Percentiles rank a stretch among this genome's conserved stretches.
Evolutionary conservation across 92 coral and sea anemone species (phyloP).

Genomic region (Zoanthus sansibaricus): DNA sequence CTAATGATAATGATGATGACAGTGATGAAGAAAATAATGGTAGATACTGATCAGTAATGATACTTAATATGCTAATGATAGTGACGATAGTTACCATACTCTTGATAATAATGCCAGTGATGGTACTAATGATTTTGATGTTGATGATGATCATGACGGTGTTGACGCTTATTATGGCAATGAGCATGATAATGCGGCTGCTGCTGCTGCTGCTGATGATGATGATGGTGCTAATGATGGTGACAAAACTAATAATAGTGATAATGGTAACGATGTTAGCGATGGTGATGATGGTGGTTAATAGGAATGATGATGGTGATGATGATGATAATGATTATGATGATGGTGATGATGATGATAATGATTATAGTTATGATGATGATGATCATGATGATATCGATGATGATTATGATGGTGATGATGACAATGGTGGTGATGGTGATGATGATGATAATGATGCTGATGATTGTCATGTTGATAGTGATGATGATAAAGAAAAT

Average conservation of each 20-base stretch:
- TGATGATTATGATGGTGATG: neutral
- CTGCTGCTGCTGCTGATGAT: neutral
- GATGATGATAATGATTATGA: neutral
- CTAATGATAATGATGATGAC: neutral
- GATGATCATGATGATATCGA: neutral
- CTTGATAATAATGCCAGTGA: neutral
- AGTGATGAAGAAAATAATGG: too few relatives aligned
- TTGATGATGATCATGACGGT: neutral
- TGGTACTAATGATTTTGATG: neutral
- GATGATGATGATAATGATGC: neutral
- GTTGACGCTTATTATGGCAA: neutral
- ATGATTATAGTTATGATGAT: neutral
- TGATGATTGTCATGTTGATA: neutral
- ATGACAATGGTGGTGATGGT: neutral
- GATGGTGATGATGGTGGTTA: neutral
- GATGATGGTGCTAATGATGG: neutral
- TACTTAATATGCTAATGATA: neutral
- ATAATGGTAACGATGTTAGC: neutral
- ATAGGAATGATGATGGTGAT: too few relatives aligned
- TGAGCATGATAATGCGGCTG: neutral
- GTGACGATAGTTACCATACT: neutral
- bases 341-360: neutral
- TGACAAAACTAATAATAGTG: too few relatives aligned
- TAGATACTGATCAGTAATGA: neutral
- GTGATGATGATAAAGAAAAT: neutral